Percentiles rank a stretch among this genome's conserved stretches.
Evolutionary conservation across 2,888 invertebrate species (phyloP).

Genomic region (Zeuzera pyrina): DNA sequence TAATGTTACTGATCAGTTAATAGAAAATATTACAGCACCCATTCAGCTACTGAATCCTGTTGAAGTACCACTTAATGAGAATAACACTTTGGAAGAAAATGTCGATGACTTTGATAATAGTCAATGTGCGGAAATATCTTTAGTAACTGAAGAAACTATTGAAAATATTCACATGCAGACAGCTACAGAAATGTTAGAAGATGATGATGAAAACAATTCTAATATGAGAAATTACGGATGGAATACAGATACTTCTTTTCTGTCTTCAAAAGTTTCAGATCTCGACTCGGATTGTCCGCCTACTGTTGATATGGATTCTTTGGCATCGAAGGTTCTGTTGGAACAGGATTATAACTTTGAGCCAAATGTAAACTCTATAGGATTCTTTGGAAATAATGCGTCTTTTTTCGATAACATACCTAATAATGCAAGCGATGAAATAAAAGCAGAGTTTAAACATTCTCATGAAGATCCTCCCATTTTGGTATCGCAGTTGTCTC

Average conservation of each 20-base stretch:
- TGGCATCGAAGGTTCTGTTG: slow-evolving; percentile 8
- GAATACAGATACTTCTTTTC: slow-evolving; percentile 24
- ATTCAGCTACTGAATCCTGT: slow-evolving; percentile 55
- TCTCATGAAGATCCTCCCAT: slow-evolving; percentile 33
- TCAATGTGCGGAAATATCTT: slow-evolving; percentile 38
- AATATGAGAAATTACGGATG: slow-evolving; percentile 34
- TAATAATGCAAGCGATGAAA: slow-evolving; percentile 47
- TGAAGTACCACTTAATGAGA: slow-evolving; percentile 36
- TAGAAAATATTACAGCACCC: slow-evolving; percentile 55
- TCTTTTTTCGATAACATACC: slow-evolving; percentile 39
- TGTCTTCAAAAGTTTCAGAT: not conserved
- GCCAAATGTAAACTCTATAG: slow-evolving; percentile 27
- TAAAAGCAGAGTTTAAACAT: slow-evolving; percentile 42
- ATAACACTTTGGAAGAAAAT: slow-evolving; percentile 14
- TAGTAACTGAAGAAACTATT: slow-evolving; percentile 48
- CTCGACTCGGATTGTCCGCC: too few relatives aligned
- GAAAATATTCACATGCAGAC: slow-evolving; percentile 46
- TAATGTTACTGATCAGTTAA: slow-evolving; percentile 47
- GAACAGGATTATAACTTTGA: slow-evolving; percentile 32
- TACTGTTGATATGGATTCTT: slow-evolving; percentile 11
- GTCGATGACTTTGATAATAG: slow-evolving; percentile 24
- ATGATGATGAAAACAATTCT: slow-evolving; percentile 16
- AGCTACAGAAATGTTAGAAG: slow-evolving; percentile 37
- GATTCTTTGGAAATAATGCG: slow-evolving; percentile 36
- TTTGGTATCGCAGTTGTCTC: slow-evolving; percentile 27